These are phyloP conservation scores for Lipotes vexillifer DNA, from an alignment of 2,113 vertebrate species.

Conservation along the genomic window DNA sequence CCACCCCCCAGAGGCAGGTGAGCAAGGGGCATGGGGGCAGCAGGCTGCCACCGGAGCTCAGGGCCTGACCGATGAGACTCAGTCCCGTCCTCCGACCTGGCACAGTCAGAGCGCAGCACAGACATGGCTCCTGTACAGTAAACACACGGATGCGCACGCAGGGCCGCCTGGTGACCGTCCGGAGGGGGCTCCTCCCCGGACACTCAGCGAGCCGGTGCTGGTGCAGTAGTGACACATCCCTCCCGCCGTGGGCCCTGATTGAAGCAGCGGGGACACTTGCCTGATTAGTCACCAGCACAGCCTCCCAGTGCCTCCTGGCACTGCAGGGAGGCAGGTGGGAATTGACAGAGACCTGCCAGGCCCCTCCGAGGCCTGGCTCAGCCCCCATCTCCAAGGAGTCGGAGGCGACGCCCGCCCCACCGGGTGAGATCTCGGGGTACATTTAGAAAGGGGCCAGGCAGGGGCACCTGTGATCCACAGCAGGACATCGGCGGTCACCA, in stretches of 20 bases:
- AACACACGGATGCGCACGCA: neutral
- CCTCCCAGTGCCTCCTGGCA: neutral
- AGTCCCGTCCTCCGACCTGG: rapidly evolving
- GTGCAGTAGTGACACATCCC: neutral
- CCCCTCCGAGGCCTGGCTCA: neutral
- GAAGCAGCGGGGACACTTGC: constrained; percentile 41
- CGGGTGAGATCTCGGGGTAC: neutral
- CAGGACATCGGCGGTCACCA: rapidly evolving
- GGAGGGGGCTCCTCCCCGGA: neutral
- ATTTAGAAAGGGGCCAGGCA: neutral
- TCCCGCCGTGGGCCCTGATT: neutral
- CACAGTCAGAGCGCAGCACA: neutral
- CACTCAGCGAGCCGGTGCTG: rapidly evolving
- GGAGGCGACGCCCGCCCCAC: rapidly evolving
- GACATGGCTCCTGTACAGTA: neutral
- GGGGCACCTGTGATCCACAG: neutral
- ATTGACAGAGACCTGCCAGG: neutral
- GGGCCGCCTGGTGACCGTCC: neutral
- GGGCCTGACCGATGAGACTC: neutral
- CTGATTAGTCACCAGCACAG: constrained; percentile 34
- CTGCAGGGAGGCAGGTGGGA: neutral
- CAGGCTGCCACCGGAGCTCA: neutral
- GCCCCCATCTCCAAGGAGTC: neutral
- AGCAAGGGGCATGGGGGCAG: neutral
- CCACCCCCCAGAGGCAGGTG: neutral